These are phyloP conservation scores for Malacoctenus gilli DNA, from an alignment of 2,797 vertebrate species.

Conservation along the genomic window DNA sequence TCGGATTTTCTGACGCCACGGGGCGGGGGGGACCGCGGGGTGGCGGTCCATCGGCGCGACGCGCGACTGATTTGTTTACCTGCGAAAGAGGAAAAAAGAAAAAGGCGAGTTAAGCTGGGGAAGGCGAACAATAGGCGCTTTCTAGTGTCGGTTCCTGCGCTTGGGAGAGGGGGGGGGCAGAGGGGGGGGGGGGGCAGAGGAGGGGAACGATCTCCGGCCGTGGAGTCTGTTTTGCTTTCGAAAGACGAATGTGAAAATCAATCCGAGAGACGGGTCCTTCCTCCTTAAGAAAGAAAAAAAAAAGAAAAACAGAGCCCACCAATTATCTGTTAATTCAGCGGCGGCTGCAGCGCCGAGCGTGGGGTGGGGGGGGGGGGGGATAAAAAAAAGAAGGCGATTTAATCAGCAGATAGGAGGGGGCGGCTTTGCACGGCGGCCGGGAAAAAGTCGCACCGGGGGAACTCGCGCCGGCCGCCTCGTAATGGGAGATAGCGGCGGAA, in stretches of 20 bases:
- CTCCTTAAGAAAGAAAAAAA: too few species aligned
- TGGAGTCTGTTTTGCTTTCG: not conserved
- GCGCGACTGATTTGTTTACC: constrained; percentile 33
- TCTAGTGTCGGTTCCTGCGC: constrained; percentile 4
- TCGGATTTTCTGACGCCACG: constrained; percentile 27
- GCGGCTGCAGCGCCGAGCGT: constrained; percentile 1
- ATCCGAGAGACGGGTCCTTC: too few species aligned
- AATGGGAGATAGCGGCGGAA: not conserved
- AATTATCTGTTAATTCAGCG: constrained; percentile 3
- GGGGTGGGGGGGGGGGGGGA: constrained; percentile 14
- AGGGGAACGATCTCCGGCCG: not conserved
- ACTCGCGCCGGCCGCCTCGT: not conserved
- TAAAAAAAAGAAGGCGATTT: constrained; percentile 37
- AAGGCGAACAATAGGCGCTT: constrained; percentile 7
- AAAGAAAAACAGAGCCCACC: too few species aligned
- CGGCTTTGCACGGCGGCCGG: constrained; percentile 19
- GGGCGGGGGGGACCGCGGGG: constrained; percentile 16
- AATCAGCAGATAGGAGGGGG: constrained; percentile 39
- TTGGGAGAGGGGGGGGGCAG: too few species aligned
- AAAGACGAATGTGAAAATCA: constrained; percentile 12
- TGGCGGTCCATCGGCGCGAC: constrained; percentile 25
- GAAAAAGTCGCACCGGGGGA: constrained; percentile 12
- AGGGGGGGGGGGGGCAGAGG: not conserved
- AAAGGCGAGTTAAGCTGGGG: not conserved
- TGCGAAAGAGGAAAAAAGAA: not conserved